Base-by-base conservation (phyloP, 2,113 vertebrate species). In the Xyrauchen texanus region DNA sequence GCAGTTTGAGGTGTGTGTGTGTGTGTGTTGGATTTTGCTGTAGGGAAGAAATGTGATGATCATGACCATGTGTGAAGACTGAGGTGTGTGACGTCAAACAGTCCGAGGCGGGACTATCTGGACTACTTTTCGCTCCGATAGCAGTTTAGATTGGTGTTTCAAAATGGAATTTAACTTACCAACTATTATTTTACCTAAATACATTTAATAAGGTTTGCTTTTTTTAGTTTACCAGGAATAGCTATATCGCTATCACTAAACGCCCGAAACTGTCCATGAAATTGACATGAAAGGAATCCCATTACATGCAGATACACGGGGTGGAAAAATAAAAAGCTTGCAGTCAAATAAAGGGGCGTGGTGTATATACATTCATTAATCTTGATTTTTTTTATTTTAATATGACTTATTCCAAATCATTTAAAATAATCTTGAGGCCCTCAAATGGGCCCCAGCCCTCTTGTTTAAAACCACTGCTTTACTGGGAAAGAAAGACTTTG, bases 41-140 rank as follows among this genome's bases (percentile, higher is more conserved):
- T 15, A 13, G 2, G 55, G 12, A 12, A 74, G 45, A 77, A 4
- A 67, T 55, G 58, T 46, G 58, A 69, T 84, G 89, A 79, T 81
- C 89, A 79, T 83, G 78, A 89, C 92, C 93, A 93, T 93, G 95
- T 95, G 94, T 93, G 80, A 89, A 77, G 68, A 70, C 82, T 42
- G 79, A 87, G 78, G 77, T 47, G 61, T 65, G 84, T 91, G 91
- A 92, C 92, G 90, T 92, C 89, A 91, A 64, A 83, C 49, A 62
- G 21, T 42, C 52, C 68, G 69, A 82, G 83, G 81, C 77, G 58
- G 81, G 76, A 68, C 70, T 52, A 16, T 15, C 34, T 62, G 45
- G 67, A 74, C 62, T 7, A 53, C 46, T 51, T 64, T 60, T 55
- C 57, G 58, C 71, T 65, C 73, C 34, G 57, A 15, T 47, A 8